phyloP scores from a whole-genome alignment of 2,797 vertebrate species.

The Melanotaenia boesemani region DNA sequence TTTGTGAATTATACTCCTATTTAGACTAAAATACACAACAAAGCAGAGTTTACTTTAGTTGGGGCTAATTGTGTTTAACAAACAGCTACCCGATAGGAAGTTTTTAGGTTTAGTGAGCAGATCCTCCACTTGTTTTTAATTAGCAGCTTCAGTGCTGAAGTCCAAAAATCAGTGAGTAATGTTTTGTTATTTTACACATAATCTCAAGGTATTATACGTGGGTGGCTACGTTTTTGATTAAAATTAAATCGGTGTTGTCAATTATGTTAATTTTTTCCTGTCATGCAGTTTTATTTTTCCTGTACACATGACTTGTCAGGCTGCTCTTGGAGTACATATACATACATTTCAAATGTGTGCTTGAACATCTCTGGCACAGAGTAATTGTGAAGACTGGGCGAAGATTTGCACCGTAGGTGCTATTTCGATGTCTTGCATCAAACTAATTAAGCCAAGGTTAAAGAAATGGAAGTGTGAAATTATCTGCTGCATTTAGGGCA shows the following conservation, averaged over 20 bases:
- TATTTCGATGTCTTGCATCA: constrained; percentile 40
- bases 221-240: not conserved
- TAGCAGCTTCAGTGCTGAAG: not conserved
- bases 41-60: too few species aligned
- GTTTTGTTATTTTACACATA: not conserved
- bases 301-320: constrained; percentile 8
- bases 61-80: too few species aligned
- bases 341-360: not conserved
- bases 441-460: constrained; percentile 45
- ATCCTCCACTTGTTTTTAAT: too few species aligned
- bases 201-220: not conserved
- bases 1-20: too few species aligned
- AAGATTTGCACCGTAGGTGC: constrained; percentile 3
- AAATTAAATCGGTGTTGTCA: too few species aligned
- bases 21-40: too few species aligned
- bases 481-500: constrained; percentile 45
- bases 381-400: not conserved
- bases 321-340: not conserved
- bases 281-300: not conserved
- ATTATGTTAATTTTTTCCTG: constrained; percentile 3
- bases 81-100: too few species aligned
- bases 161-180: not conserved
- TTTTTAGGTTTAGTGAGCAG: too few species aligned
- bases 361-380: constrained; percentile 11
- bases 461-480: constrained; percentile 62